Evolutionary conservation across 2,888 invertebrate genomes (phyloP).

Genomic region (Baccha elongata): DNA sequence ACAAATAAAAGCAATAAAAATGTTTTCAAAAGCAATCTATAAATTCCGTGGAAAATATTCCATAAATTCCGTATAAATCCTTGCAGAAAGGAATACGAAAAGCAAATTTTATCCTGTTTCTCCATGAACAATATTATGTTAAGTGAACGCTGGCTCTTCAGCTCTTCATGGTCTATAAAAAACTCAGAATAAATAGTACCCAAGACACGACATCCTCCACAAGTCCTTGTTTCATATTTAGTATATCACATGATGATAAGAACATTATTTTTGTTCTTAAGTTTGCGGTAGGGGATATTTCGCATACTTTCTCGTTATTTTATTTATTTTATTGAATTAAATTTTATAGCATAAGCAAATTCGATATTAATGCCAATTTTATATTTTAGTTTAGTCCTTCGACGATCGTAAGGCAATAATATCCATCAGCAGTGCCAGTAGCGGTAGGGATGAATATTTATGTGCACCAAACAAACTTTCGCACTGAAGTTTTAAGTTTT

Average conservation of each 20-base stretch:
- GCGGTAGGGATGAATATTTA: slow-evolving; percentile 22
- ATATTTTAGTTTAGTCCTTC: slow-evolving; percentile 32
- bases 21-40: slow-evolving; percentile 51
- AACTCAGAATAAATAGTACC: slow-evolving; percentile 6
- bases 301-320: slow-evolving; percentile 27
- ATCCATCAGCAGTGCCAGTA: too few relatives aligned
- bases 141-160: neutral
- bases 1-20: slow-evolving; percentile 57
- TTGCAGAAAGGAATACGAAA: slow-evolving; percentile 36
- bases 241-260: slow-evolving; percentile 40
- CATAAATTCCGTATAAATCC: slow-evolving; percentile 61
- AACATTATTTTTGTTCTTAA: slow-evolving; percentile 9
- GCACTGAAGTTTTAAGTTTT: slow-evolving; percentile 36
- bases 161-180: slow-evolving; percentile 30
- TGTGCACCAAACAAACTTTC: slow-evolving; percentile 21
- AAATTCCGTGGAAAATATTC: slow-evolving; percentile 64
- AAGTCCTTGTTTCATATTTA: slow-evolving; percentile 7
- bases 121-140: neutral
- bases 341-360: slow-evolving; percentile 64
- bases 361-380: slow-evolving; percentile 61
- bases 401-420: slow-evolving; percentile 30
- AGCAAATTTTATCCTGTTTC: slow-evolving; percentile 37
- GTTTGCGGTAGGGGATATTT: neutral
- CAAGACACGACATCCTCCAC: neutral
- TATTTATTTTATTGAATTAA: slow-evolving; percentile 57